A percentile compares a stretch with the other conserved stretches of the same genome.
phyloP scores from a whole-genome alignment of 1,140 invertebrate genomes.

The Aphidius gifuensis region DNA sequence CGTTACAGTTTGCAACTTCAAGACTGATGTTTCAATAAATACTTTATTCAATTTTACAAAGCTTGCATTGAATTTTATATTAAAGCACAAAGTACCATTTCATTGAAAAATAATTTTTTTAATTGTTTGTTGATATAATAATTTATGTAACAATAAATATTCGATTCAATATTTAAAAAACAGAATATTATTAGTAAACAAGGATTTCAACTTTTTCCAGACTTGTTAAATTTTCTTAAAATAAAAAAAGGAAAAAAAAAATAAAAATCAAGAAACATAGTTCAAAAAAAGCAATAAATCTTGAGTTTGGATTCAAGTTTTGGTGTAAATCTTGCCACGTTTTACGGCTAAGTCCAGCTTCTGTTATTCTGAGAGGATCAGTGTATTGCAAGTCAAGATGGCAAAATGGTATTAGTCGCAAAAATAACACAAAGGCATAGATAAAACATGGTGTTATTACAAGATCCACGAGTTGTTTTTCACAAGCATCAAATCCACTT shows the following conservation, averaged over 20 bases:
- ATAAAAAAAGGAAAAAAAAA: conserved; percentile 4
- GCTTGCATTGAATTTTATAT: too few species aligned
- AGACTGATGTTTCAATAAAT: too few species aligned
- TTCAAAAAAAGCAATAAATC: conserved; percentile 43
- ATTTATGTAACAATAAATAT: too few species aligned
- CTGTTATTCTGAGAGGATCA: conserved; percentile 50
- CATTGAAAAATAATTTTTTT: too few species aligned
- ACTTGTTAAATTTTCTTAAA: not conserved
- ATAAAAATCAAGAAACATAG: conserved; percentile 9
- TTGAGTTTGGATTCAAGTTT: conserved; percentile 51
- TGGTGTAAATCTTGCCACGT: conserved; percentile 55
- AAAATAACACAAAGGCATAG: not conserved
- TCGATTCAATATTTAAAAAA: too few species aligned
- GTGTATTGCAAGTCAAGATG: conserved; percentile 24
- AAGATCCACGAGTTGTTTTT: not conserved
- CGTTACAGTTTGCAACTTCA: too few species aligned
- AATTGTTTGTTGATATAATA: too few species aligned
- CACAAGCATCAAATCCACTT: conserved; percentile 24
- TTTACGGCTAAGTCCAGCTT: conserved; percentile 53
- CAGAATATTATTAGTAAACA: too few species aligned
- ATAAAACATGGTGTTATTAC: not conserved
- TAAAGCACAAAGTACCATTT: too few species aligned
- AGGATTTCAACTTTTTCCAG: too few species aligned
- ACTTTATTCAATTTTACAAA: too few species aligned
- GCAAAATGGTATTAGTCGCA: conserved; percentile 5